Conservation (phyloP, 2,888 invertebrate genomes). For the Acronicta aceris region DNA sequence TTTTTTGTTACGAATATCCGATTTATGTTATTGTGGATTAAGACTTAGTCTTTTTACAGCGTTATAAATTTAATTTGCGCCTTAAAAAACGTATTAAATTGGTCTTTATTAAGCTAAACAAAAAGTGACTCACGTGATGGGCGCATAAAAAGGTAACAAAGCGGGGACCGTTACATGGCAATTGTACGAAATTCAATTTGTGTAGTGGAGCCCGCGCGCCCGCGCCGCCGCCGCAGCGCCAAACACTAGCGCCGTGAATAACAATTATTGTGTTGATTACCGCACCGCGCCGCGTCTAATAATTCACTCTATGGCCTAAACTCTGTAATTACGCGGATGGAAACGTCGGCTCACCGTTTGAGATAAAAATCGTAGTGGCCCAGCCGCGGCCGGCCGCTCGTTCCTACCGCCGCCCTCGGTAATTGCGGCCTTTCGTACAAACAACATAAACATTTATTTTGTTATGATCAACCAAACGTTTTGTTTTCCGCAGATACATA, state of each 20-base stretch:
- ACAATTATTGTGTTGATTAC: constrained; percentile 87
- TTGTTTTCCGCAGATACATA: constrained; percentile 53
- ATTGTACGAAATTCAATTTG: constrained; percentile 83
- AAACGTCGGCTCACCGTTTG: constrained; percentile 86
- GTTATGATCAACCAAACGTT: constrained; percentile 63
- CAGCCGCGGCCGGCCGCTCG: constrained; percentile 48
- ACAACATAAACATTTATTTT: constrained; percentile 85
- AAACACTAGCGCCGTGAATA: constrained; percentile 78
- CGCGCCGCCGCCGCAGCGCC: constrained; percentile 57
- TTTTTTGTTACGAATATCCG: constrained; percentile 36
- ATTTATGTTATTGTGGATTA: constrained; percentile 47
- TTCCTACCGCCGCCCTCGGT: constrained; percentile 66
- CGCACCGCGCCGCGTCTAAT: constrained; percentile 82
- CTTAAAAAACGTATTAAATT: constrained; percentile 39
- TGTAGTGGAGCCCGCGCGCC: constrained; percentile 37
- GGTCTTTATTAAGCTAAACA: constrained; percentile 56
- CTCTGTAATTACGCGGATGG: constrained; percentile 87
- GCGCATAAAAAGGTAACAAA: constrained; percentile 67
- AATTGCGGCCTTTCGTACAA: constrained; percentile 76
- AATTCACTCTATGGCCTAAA: constrained; percentile 87
- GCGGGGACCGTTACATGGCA: constrained; percentile 69
- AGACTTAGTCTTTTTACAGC: constrained; percentile 36
- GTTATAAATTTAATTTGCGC: constrained; percentile 47
- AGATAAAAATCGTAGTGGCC: constrained; percentile 83
- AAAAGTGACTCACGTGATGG: constrained; percentile 52